Percentiles rank a stretch among this genome's conserved stretches.
Conservation (phyloP, 2,797 vertebrate species). For the Ctenosaura bakeri region DNA sequence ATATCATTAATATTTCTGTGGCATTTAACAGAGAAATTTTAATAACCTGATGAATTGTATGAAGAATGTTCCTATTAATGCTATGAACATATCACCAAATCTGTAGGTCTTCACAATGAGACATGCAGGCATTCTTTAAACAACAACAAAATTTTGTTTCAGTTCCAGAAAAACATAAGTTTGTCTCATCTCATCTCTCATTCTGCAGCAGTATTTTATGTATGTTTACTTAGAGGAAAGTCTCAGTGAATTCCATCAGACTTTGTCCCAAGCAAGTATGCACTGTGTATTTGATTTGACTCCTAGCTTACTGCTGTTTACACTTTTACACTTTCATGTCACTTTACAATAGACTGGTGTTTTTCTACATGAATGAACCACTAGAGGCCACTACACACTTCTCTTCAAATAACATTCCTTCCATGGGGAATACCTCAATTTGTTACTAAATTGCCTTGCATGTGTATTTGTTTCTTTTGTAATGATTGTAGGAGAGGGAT, state of each 20-base stretch:
- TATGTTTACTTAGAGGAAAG: background rate
- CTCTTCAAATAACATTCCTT: conserved; percentile 23
- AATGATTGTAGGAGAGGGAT: accelerated
- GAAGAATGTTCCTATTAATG: background rate
- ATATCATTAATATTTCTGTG: background rate
- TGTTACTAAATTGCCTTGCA: background rate
- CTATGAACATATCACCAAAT: background rate
- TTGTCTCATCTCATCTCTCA: conserved; percentile 14
- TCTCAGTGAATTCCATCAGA: background rate
- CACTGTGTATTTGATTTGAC: background rate
- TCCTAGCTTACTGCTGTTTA: background rate
- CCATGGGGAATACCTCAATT: background rate
- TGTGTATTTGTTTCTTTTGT: background rate
- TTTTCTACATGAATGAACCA: conserved; percentile 44
- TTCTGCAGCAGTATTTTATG: background rate
- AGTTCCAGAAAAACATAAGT: background rate
- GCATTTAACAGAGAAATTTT: background rate
- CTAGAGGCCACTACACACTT: conserved; percentile 69
- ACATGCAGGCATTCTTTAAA: background rate
- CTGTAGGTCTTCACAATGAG: background rate
- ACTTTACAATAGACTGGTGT: background rate
- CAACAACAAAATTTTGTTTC: background rate
- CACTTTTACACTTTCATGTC: conserved; percentile 23
- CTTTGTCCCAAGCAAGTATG: background rate
- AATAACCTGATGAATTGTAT: background rate